Conservation (phyloP, 2,888 invertebrate species). For the Yponomeuta malinellus region DNA sequence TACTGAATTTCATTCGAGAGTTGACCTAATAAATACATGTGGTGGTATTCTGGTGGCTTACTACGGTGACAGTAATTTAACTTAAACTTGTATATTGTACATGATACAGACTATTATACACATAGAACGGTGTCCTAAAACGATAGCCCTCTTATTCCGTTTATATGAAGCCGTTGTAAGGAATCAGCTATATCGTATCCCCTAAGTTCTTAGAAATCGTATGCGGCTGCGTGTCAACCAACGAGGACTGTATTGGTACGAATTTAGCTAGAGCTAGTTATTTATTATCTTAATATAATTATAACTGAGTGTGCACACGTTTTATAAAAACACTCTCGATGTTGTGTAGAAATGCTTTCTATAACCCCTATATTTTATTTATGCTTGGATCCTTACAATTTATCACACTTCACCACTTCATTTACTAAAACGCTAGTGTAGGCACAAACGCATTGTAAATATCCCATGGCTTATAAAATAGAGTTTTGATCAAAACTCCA, state of each 20-base stretch:
- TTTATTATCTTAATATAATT: neutral
- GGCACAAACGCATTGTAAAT: too few species aligned
- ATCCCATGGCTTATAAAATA: too few species aligned
- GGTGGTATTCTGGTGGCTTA: neutral
- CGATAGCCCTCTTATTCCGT: too few species aligned
- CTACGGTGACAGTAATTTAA: neutral
- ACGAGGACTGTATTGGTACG: neutral
- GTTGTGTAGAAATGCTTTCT: constrained; percentile 1
- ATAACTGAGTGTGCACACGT: neutral
- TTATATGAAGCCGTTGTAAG: too few species aligned
- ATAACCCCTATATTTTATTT: neutral
- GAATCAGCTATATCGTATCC: too few species aligned
- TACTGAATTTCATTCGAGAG: too few species aligned
- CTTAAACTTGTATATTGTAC: neutral
- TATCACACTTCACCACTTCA: neutral
- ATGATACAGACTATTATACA: too few species aligned
- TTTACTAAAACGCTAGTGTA: too few species aligned
- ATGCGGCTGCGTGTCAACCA: neutral
- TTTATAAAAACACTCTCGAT: neutral
- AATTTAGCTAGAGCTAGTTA: neutral
- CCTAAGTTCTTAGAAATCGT: neutral
- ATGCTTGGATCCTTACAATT: neutral
- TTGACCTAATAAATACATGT: neutral
- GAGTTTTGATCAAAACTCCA: too few species aligned
- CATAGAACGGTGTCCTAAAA: too few species aligned